phyloP scores from a whole-genome alignment of 2,888 invertebrate genomes.

The Podabrus alpinus region DNA sequence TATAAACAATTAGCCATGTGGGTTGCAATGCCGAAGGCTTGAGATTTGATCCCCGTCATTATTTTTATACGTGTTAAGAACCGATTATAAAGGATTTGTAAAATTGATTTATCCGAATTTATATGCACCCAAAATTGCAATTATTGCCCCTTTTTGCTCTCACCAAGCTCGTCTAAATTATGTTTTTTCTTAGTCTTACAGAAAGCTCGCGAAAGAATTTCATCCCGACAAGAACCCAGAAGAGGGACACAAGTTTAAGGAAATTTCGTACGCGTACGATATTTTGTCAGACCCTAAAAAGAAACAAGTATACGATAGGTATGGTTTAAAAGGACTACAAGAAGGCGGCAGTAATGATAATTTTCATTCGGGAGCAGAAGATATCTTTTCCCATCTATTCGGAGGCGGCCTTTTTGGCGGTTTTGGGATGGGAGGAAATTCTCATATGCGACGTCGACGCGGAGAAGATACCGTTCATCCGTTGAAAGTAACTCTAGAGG shows the following conservation, averaged over 20 bases:
- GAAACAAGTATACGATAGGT: slow-evolving; percentile 81
- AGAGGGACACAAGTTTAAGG: slow-evolving; percentile 92
- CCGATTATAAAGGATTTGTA: too few relatives aligned
- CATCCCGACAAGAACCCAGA: slow-evolving; percentile 91
- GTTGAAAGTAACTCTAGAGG: slow-evolving; percentile 84
- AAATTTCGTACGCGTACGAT: slow-evolving; percentile 95
- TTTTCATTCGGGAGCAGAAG: slow-evolving; percentile 61
- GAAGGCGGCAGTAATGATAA: slow-evolving; percentile 68
- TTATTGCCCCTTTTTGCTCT: background rate
- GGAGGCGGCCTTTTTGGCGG: slow-evolving; percentile 62
- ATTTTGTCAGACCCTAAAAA: slow-evolving; percentile 88
- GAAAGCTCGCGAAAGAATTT: slow-evolving; percentile 89
- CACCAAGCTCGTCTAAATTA: background rate
- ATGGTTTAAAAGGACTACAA: slow-evolving; percentile 86
- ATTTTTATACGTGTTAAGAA: too few relatives aligned
- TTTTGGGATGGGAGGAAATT: slow-evolving; percentile 68
- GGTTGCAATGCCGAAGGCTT: too few relatives aligned
- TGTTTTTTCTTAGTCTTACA: slow-evolving; percentile 61
- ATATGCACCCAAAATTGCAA: too few relatives aligned
- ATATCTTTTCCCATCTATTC: slow-evolving; percentile 71
- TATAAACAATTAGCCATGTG: too few relatives aligned
- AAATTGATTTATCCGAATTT: too few relatives aligned
- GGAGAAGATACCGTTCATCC: slow-evolving; percentile 86
- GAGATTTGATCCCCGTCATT: too few relatives aligned
- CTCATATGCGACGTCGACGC: slow-evolving; percentile 48